Evolutionary conservation across 92 coral and sea anemone species (phyloP).

Genomic region (Porites lobata): DNA sequence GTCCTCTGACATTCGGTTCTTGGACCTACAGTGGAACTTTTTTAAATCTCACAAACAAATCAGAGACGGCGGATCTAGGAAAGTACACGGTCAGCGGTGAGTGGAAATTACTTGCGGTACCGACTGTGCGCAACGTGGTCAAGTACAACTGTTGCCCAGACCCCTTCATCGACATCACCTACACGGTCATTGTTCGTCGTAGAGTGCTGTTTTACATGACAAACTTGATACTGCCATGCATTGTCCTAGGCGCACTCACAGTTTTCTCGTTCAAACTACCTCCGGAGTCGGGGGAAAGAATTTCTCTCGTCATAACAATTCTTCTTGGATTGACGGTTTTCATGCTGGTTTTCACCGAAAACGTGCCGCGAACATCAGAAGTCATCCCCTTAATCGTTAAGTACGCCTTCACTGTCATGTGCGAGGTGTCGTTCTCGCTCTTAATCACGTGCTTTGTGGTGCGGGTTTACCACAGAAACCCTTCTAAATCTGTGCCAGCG

Average conservation of each 20-base stretch:
- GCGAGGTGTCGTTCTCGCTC: slow-evolving; percentile 85
- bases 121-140: slow-evolving; percentile 76
- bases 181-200: slow-evolving; percentile 81
- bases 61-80: slow-evolving; percentile 72
- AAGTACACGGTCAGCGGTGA: slow-evolving; percentile 92
- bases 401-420: slow-evolving; percentile 86
- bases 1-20: slow-evolving; percentile 90
- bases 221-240: slow-evolving; percentile 90
- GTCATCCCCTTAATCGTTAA: slow-evolving; percentile 93
- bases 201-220: slow-evolving; percentile 87
- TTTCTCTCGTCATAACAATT: slow-evolving; percentile 90
- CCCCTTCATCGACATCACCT: slow-evolving; percentile 91
- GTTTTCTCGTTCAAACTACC: slow-evolving; percentile 88
- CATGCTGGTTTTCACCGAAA: slow-evolving; percentile 95
- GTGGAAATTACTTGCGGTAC: slow-evolving; percentile 85
- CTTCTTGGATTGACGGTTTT: slow-evolving; percentile 91
- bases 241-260: slow-evolving; percentile 79
- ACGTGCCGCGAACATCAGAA: slow-evolving; percentile 92
- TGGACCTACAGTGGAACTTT: slow-evolving; percentile 92
- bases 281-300: slow-evolving; percentile 93
- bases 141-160: slow-evolving; percentile 92
- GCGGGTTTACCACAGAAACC: slow-evolving; percentile 79
- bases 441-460: slow-evolving; percentile 78
- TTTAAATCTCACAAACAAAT: slow-evolving; percentile 69
- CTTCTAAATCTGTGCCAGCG: slow-evolving; percentile 68